Base-by-base conservation (phyloP, 2,113 vertebrate genomes). In the Calypte anna region DNA sequence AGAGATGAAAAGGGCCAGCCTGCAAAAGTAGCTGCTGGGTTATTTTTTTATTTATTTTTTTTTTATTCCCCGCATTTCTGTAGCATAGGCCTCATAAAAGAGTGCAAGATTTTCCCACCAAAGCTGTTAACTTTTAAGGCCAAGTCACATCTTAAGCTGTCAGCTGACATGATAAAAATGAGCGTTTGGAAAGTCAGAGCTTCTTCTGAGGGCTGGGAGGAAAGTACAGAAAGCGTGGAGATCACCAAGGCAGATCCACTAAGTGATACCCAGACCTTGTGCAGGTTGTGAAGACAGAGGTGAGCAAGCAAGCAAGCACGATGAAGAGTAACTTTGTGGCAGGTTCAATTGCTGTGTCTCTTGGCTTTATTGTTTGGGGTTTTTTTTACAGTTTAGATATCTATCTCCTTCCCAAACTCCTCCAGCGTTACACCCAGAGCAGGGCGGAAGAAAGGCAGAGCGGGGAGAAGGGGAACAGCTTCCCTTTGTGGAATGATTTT, bases 181-280 rank as follows among this genome's bases (percentile, higher is more conserved):
- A 53, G 31, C 6, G 7, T 67, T 73, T 25, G 30, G 54, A 31
- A 77, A 61, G 36, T 46, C 54, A 25, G 7, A 0, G 0, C 61
- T 84, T 53, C n/a, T 58, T 48, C 36, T 19, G 61, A 79, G 61
- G 61, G 24, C 67, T 53, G 23, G 27, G 46, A 40, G 27, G 64
- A n/a, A 28, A 46, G 21, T 15, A 21, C 28, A 18, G 6, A 0
- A 4, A 43, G 43, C 21, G 2, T 27, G 76, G 54, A 31, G 50
- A 18, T 43, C 28, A 20, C 36, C 66, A 11, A 2, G 0, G 1
- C 17, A 8, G 22, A 24, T 7, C 9, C 4, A 1, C 53, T 13
- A n/a, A 40, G 51, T 5, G 38, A 40, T 15, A 8, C 2, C 0
- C 31, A 30, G 68, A 18, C 38, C 20, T 68, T 27, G 17, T 28